A percentile compares a stretch with the other conserved stretches of the same genome.
Conservation (phyloP, 2,797 vertebrate species). For the Chrosomus eos region DNA sequence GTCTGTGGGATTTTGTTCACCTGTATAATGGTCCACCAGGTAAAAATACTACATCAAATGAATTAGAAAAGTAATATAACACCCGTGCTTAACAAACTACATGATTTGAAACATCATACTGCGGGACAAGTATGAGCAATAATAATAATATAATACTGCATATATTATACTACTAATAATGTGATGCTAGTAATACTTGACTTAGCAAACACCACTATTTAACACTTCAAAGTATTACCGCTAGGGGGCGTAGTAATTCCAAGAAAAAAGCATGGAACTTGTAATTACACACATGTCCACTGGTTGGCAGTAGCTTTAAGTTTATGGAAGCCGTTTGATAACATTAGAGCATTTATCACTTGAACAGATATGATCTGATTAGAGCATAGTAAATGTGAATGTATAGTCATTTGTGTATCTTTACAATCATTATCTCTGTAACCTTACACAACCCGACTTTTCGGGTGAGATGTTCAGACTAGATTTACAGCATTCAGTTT, state of each 20-base stretch:
- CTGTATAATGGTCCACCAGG: neutral
- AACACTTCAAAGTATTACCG: neutral
- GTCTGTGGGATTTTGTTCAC: neutral
- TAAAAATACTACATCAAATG: neutral
- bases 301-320: neutral
- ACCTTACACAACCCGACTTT: neutral
- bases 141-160: neutral
- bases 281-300: slow-evolving; percentile 3
- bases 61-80: neutral
- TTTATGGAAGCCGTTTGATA: neutral
- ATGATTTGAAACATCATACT: neutral
- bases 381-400: neutral
- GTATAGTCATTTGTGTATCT: neutral
- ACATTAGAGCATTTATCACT: neutral
- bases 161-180: neutral
- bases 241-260: neutral
- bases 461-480: neutral
- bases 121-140: neutral
- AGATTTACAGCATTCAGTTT: neutral
- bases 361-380: neutral
- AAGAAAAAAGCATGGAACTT: neutral
- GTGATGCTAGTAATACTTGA: neutral
- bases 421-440: slow-evolving; percentile 5
- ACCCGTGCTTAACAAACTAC: neutral
- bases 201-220: no score